Percentiles rank a stretch among this genome's conserved stretches.
Evolutionary conservation across 1,140 invertebrate genomes (phyloP).

Genomic region (Drosophila teissieri): DNA sequence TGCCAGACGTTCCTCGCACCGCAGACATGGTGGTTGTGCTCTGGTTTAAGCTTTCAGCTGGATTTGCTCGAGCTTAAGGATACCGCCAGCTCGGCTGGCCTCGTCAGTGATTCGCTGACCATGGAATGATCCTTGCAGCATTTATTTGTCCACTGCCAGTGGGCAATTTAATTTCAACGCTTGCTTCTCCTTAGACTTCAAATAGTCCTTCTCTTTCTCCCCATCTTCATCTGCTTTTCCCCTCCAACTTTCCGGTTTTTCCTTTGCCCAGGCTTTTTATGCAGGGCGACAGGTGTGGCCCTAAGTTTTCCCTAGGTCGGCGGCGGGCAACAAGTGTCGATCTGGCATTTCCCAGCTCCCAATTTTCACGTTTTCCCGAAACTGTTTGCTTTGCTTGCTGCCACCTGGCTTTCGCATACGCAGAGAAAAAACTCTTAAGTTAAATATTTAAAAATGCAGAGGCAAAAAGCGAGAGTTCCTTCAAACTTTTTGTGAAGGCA

Average conservation of each 20-base stretch:
- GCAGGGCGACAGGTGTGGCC: slow-evolving; percentile 48
- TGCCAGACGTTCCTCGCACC: slow-evolving; percentile 12
- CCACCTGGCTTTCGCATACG: not conserved
- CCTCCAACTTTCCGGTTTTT: not conserved
- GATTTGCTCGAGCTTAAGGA: slow-evolving; percentile 54
- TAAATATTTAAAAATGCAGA: no score
- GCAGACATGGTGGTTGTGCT: slow-evolving; percentile 19
- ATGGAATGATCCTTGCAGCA: slow-evolving; percentile 7
- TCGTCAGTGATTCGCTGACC: slow-evolving; percentile 48
- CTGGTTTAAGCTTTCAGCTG: slow-evolving; percentile 38
- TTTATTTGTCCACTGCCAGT: slow-evolving; percentile 49
- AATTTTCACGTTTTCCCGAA: slow-evolving; percentile 26
- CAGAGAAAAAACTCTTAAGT: not conserved
- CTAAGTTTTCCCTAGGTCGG: slow-evolving; percentile 29
- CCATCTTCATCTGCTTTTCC: slow-evolving; percentile 10
- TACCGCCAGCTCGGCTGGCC: slow-evolving; percentile 29
- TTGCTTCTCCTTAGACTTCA: not conserved
- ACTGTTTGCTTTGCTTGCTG: slow-evolving; percentile 20
- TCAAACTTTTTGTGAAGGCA: no score
- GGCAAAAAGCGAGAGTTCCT: no score
- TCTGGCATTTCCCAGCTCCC: slow-evolving; percentile 17
- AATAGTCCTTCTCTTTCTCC: not conserved
- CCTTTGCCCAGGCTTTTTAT: slow-evolving; percentile 3
- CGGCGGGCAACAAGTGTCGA: slow-evolving; percentile 65
- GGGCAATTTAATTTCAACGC: slow-evolving; percentile 71